Evolutionary conservation across 2,113 vertebrate genomes (phyloP).

Genomic region (Siniperca knerii): DNA sequence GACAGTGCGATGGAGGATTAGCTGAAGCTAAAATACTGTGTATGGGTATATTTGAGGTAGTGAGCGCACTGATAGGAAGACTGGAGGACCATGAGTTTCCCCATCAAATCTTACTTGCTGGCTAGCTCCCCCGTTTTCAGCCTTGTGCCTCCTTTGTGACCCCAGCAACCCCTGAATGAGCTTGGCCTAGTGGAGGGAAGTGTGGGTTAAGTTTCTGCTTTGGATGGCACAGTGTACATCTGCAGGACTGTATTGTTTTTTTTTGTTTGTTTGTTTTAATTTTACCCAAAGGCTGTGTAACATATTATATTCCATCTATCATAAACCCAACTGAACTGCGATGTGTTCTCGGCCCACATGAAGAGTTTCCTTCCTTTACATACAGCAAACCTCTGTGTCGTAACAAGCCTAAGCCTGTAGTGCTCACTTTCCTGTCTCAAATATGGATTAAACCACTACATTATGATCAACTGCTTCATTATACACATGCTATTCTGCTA

Average conservation of each 20-base stretch:
- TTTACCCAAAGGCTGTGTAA: slow-evolving; percentile 24
- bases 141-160: slow-evolving; percentile 66
- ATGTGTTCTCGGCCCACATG: not conserved
- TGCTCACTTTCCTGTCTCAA: slow-evolving; percentile 40
- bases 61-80: slow-evolving; percentile 22
- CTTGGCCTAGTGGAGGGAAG: slow-evolving; percentile 12
- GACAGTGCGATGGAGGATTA: not conserved
- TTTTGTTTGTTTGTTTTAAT: not conserved
- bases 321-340: slow-evolving; percentile 12
- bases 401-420: slow-evolving; percentile 47
- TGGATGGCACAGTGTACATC: slow-evolving; percentile 40
- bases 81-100: slow-evolving; percentile 19
- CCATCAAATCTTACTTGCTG: slow-evolving; percentile 13
- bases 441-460: slow-evolving; percentile 39
- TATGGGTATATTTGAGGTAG: not conserved
- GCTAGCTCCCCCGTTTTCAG: slow-evolving; percentile 37
- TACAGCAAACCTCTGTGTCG: slow-evolving; percentile 34
- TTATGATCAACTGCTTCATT: slow-evolving; percentile 22
- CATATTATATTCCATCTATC: slow-evolving; percentile 4
- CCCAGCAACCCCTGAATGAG: slow-evolving; percentile 63
- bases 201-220: slow-evolving; percentile 41
- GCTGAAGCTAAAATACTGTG: not conserved
- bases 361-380: slow-evolving; percentile 12
- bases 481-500: slow-evolving; percentile 37
- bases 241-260: slow-evolving; percentile 5